Base-by-base conservation (phyloP, 2,797 vertebrate species). In the Aplochiton taeniatus region DNA sequence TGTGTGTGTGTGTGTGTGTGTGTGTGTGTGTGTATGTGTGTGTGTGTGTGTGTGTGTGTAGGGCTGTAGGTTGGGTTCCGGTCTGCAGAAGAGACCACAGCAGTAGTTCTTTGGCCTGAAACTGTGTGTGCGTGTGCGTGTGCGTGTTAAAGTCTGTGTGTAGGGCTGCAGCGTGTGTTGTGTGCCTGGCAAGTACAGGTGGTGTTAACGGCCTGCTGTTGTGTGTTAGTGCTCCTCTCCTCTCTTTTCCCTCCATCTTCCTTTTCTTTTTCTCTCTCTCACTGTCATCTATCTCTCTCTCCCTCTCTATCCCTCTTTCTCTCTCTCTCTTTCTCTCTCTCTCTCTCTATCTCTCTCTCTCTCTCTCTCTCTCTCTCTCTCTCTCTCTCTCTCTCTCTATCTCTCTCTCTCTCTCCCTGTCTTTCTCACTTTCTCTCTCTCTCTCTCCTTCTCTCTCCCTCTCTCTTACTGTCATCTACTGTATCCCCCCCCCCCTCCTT, bases 391-490 rank as follows among this genome's bases (percentile, higher is more conserved):
- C 7, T 11, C 13, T 58, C 44, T 16, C 42, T 5, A 31, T 31
- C 56, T 10, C 42, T 58, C 56, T 10, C 9, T 45, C 11, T 51
- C 64, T 31, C 45, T 45, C 0, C 50, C 4, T 61, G 72, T 58
- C 41, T 17, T 9, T 44, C 13, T 41, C 7, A 5, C 13, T 58
- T 43, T 16, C 42, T 5, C 56, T 31, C 56, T 10, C 42, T 58
- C 56, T 10, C 9, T 45, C 11, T 51, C 64, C n/a, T n/a, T n/a
- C n/a, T n/a, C n/a, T n/a, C n/a, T n/a, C n/a, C n/a, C n/a, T n/a
- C n/a, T n/a, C n/a, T n/a, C 75, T 57, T 43, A 0, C 19, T 72
- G 43, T 46, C 4, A 16, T 54, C 62, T 68, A 69, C 63, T 70
- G 69, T 66, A 68, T 58, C 71, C 49, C 47, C 62, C 11, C 11